Evolutionary conservation across 2,888 invertebrate genomes (phyloP).

Genomic region (Melieria crassipennis): DNA sequence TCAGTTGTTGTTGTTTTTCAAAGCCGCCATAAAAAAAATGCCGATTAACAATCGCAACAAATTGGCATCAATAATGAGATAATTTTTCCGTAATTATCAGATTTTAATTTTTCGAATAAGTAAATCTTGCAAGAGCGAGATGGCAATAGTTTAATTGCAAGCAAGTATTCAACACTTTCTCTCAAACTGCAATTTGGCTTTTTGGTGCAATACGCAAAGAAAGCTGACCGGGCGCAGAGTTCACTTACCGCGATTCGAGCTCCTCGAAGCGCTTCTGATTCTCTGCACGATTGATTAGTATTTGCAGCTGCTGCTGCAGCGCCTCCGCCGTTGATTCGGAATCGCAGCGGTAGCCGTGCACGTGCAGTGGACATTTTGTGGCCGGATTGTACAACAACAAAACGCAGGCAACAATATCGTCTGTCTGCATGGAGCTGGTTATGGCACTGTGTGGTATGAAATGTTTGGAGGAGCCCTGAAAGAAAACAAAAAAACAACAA

Average conservation of each 20-base stretch:
- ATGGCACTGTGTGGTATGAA: slow-evolving; percentile 94
- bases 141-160: no score
- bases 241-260: slow-evolving; percentile 72
- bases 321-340: slow-evolving; percentile 91
- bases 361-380: slow-evolving; percentile 93
- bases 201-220: no score
- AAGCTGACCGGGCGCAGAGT: no score
- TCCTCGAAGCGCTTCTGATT: slow-evolving; percentile 86
- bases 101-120: no score
- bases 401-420: slow-evolving; percentile 94
- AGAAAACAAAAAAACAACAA: neutral
- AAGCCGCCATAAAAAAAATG: no score
- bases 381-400: slow-evolving; percentile 93
- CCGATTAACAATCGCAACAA: no score
- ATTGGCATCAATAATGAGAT: no score
- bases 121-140: no score
- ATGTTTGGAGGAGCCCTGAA: slow-evolving; percentile 80
- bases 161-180: no score
- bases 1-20: no score
- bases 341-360: slow-evolving; percentile 95
- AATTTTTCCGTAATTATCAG: no score
- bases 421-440: slow-evolving; percentile 88
- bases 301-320: slow-evolving; percentile 84
- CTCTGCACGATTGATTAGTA: slow-evolving; percentile 83
- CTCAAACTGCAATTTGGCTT: no score